These are phyloP conservation scores for Fragum whitleyi DNA, from an alignment of 2,888 invertebrate species.

Conservation along the genomic window DNA sequence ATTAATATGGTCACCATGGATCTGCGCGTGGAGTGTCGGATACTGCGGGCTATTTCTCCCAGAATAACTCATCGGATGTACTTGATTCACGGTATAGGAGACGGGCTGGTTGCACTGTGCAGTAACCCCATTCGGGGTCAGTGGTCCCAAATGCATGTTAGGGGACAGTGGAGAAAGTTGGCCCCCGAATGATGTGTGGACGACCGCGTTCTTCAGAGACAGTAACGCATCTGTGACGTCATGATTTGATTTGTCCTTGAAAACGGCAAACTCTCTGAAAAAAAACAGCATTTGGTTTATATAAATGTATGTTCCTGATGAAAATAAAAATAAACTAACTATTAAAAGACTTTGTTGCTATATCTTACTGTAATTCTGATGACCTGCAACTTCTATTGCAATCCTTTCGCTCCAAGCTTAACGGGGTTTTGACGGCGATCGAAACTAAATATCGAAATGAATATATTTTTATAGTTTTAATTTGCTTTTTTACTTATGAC, in stretches of 20 bases:
- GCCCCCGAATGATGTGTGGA: constrained; percentile 88
- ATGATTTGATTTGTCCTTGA: constrained; percentile 82
- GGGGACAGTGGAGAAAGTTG: constrained; percentile 85
- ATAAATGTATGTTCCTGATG: too few species aligned
- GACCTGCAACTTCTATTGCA: too few species aligned
- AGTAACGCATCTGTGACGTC: constrained; percentile 95
- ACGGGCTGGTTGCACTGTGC: constrained; percentile 62
- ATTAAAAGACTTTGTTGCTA: too few species aligned
- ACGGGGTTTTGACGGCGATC: too few species aligned
- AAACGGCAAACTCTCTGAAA: constrained; percentile 81
- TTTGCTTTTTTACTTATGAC: too few species aligned
- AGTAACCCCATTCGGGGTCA: constrained; percentile 44
- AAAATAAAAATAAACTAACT: too few species aligned
- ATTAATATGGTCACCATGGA: constrained; percentile 67
- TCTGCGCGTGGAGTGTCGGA: constrained; percentile 63
- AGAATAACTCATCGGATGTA: constrained; percentile 67
- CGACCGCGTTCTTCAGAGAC: constrained; percentile 94
- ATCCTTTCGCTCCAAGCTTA: too few species aligned
- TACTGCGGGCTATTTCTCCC: constrained; percentile 70
- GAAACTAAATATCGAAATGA: too few species aligned
- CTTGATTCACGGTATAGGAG: constrained; percentile 68
- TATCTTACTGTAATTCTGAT: too few species aligned
- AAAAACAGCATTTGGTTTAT: constrained; percentile 3
- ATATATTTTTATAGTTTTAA: too few species aligned
- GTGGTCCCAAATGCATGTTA: constrained; percentile 71